A percentile compares a stretch with the other conserved stretches of the same genome.
These are phyloP conservation scores for Argyrosomus regius DNA, from an alignment of 2,797 vertebrate species.

Conservation along the genomic window DNA sequence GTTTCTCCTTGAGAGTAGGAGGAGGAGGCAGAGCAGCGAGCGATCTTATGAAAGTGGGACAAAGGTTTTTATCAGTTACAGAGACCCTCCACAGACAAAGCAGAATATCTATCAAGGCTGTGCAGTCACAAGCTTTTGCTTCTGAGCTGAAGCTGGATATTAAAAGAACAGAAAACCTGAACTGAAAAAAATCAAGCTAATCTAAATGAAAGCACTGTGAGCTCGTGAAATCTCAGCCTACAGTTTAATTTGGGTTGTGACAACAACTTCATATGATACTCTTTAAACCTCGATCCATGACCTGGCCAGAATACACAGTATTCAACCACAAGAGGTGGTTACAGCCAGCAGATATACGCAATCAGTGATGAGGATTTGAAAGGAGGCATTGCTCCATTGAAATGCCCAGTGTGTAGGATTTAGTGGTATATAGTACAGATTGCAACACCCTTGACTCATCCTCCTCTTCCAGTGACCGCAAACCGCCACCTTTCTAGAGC, in stretches of 20 bases:
- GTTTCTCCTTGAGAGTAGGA: constrained; percentile 13
- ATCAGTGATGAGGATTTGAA: background rate
- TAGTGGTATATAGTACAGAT: no score
- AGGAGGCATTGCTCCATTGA: background rate
- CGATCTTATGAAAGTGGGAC: constrained; percentile 29
- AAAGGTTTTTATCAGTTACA: constrained; percentile 20
- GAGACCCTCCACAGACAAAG: constrained; percentile 1
- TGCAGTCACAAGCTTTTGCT: background rate
- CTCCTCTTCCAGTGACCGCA: no score
- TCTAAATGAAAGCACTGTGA: background rate
- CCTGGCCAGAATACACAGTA: background rate
- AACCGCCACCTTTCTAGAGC: no score
- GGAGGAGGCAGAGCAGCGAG: background rate
- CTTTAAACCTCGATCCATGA: no score
- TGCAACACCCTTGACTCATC: no score
- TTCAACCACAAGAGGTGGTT: background rate
- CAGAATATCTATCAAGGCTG: background rate
- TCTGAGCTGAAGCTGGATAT: constrained; percentile 2
- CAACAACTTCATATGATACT: background rate
- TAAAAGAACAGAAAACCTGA: background rate
- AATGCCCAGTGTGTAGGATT: background rate
- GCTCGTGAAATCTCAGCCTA: background rate
- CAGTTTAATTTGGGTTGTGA: background rate
- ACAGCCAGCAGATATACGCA: background rate
- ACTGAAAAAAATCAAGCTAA: background rate